These are phyloP conservation scores for Eulithis testata DNA, from an alignment of 2,888 invertebrate species.

Conservation along the genomic window DNA sequence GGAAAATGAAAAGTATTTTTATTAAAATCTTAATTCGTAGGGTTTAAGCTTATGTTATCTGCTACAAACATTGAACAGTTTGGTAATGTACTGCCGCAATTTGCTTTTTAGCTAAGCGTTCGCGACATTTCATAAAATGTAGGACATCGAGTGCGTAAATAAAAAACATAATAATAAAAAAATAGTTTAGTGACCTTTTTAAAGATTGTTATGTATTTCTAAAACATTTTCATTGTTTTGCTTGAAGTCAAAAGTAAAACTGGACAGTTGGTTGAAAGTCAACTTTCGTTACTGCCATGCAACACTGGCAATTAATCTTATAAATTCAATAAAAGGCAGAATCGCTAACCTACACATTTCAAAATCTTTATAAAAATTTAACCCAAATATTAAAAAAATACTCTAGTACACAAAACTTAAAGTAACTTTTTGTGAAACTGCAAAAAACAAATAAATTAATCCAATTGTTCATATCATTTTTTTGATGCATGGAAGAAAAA, in stretches of 20 bases:
- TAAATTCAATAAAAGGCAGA: background rate
- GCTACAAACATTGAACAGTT: constrained; percentile 25
- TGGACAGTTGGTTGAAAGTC: background rate
- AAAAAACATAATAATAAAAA: constrained; percentile 19
- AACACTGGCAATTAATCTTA: background rate
- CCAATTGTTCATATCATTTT: too few species aligned
- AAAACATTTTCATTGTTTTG: background rate
- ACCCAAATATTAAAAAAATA: too few species aligned
- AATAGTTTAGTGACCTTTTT: constrained; percentile 11
- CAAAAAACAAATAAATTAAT: too few species aligned
- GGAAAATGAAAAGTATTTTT: constrained; percentile 41
- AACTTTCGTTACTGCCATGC: constrained; percentile 2
- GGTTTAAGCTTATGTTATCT: constrained; percentile 26
- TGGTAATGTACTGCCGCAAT: constrained; percentile 32
- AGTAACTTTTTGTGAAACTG: too few species aligned
- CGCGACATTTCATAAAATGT: constrained; percentile 22
- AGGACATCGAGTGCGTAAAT: constrained; percentile 15
- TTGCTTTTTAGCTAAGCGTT: constrained; percentile 30
- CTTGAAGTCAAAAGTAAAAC: background rate
- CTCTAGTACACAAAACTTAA: too few species aligned
- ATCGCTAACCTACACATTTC: too few species aligned
- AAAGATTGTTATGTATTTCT: constrained; percentile 1
- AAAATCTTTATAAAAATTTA: too few species aligned
- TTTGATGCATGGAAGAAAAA: too few species aligned
- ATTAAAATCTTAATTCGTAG: constrained; percentile 34